Percentiles rank a stretch among this genome's conserved stretches.
These are phyloP conservation scores for Dryococelus australis DNA, from an alignment of 2,888 invertebrate species.

Conservation along the genomic window DNA sequence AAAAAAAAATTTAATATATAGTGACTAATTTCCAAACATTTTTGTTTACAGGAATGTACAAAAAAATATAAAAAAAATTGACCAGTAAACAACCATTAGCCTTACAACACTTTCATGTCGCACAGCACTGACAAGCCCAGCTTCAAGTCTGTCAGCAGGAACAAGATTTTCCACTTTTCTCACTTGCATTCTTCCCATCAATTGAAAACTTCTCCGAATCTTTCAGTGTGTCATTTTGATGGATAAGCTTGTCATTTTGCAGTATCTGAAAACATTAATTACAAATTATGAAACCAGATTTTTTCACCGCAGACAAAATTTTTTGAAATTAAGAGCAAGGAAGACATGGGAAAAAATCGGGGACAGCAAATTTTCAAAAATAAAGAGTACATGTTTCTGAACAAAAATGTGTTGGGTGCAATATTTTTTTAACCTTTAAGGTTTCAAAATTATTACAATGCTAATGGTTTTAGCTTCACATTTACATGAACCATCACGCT, in stretches of 20 bases:
- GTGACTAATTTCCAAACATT: neutral
- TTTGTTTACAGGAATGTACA: slow-evolving; percentile 1
- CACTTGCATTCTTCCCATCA: slow-evolving; percentile 56
- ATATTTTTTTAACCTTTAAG: too few species aligned
- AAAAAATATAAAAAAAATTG: neutral
- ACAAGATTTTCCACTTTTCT: slow-evolving; percentile 61
- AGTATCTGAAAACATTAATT: slow-evolving; percentile 67
- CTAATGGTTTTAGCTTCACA: too few species aligned
- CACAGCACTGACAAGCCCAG: neutral
- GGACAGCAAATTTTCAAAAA: too few species aligned
- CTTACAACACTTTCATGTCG: neutral
- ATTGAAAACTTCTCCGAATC: slow-evolving; percentile 75
- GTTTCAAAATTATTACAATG: too few species aligned
- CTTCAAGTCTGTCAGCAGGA: slow-evolving; percentile 65
- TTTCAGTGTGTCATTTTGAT: slow-evolving; percentile 68
- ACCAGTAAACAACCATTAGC: slow-evolving; percentile 10
- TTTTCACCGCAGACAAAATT: too few species aligned
- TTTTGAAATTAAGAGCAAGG: too few species aligned
- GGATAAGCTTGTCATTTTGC: slow-evolving; percentile 76
- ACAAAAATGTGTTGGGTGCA: too few species aligned
- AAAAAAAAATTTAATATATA: neutral
- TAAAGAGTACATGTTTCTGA: too few species aligned
- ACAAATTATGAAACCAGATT: slow-evolving; percentile 55
- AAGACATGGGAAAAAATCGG: too few species aligned
- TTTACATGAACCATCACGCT: too few species aligned